These are phyloP conservation scores for Drosophila buzzatii DNA, from an alignment of 2,888 invertebrate species.

Conservation along the genomic window DNA sequence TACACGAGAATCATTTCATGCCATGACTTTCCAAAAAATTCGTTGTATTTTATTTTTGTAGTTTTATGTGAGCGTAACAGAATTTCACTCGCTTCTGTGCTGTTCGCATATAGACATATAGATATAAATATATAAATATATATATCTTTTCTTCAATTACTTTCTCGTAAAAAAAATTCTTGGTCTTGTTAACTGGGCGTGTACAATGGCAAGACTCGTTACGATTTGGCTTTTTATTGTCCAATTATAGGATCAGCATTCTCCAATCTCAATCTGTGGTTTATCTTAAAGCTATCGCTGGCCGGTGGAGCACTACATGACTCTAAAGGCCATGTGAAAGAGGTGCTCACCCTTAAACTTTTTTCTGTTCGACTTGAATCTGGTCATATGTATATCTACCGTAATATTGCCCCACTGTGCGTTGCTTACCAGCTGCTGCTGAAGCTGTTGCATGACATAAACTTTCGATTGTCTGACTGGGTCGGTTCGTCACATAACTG, in stretches of 20 bases:
- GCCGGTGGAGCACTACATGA: not conserved
- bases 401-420: slow-evolving; percentile 39
- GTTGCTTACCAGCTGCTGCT: slow-evolving; percentile 13
- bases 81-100: slow-evolving; percentile 28
- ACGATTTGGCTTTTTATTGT: slow-evolving; percentile 3
- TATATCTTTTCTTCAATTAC: slow-evolving; percentile 28
- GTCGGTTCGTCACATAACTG: slow-evolving; percentile 61
- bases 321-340: not conserved
- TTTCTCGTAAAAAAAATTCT: slow-evolving; percentile 50
- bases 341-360: not conserved
- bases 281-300: slow-evolving; percentile 9
- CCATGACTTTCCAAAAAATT: slow-evolving; percentile 66
- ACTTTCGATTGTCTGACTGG: slow-evolving; percentile 80
- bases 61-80: slow-evolving; percentile 9
- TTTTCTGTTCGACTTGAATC: not conserved
- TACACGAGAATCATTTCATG: slow-evolving; percentile 74
- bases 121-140: not conserved
- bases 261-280: not conserved
- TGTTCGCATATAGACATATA: not conserved
- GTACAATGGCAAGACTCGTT: slow-evolving; percentile 8
- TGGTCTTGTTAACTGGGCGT: slow-evolving; percentile 13
- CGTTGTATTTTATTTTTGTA: slow-evolving; percentile 16
- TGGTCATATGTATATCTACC: not conserved
- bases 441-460: slow-evolving; percentile 72
- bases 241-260: not conserved